These are phyloP conservation scores for Oophaga sylvatica DNA, from an alignment of 2,797 vertebrate genomes.

Conservation along the genomic window DNA sequence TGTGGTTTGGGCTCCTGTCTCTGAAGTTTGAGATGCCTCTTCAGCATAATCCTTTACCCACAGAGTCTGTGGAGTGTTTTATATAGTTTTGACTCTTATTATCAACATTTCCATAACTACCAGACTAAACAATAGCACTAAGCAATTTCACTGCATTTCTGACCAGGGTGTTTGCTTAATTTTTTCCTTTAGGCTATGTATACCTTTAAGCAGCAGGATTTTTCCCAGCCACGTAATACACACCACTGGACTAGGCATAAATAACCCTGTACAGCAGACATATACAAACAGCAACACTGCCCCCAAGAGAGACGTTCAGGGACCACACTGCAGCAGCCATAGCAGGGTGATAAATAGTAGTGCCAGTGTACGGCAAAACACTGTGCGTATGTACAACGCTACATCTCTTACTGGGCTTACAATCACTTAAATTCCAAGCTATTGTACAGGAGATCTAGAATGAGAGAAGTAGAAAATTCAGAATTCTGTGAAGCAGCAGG, in stretches of 20 bases:
- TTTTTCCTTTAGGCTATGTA: neutral
- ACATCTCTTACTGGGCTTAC: neutral
- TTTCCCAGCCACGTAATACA: neutral
- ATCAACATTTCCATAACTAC: slow-evolving; percentile 31
- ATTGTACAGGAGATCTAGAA: neutral
- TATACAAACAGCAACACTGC: neutral
- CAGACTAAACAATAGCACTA: slow-evolving; percentile 7
- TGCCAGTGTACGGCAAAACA: too few relatives aligned
- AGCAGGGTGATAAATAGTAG: too few relatives aligned
- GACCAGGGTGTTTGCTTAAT: neutral
- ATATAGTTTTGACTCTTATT: neutral
- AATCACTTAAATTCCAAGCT: neutral
- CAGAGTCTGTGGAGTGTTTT: neutral
- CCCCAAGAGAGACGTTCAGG: neutral
- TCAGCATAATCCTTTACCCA: slow-evolving; percentile 32
- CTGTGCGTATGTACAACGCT: too few relatives aligned
- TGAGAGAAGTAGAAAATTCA: too few relatives aligned
- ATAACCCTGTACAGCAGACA: neutral
- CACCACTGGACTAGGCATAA: too few relatives aligned
- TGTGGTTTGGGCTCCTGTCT: slow-evolving; percentile 44
- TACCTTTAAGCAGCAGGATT: neutral
- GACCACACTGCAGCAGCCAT: neutral
- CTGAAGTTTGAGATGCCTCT: slow-evolving; percentile 43
- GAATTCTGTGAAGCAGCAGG: too few relatives aligned
- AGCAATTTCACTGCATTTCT: neutral